phyloP scores from a whole-genome alignment of 2,797 vertebrate genomes.

The Clamator glandarius region DNA sequence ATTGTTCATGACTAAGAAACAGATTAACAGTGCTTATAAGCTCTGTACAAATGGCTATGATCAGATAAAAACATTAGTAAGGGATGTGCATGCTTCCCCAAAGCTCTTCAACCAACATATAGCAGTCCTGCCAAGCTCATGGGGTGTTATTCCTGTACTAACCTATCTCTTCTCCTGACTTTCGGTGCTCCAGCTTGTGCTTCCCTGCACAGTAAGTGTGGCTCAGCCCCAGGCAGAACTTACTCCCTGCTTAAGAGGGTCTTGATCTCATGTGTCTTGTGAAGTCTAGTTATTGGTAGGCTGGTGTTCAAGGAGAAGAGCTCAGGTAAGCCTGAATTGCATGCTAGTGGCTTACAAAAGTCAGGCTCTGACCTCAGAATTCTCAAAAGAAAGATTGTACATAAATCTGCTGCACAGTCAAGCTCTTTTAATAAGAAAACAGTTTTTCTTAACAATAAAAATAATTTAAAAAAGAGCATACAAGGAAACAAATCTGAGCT shows the following conservation, averaged over 20 bases:
- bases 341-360: background rate
- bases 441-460: background rate
- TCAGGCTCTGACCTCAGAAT: background rate
- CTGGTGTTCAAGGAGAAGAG: background rate
- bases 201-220: accelerated
- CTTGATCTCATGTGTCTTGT: background rate
- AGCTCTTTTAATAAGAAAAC: background rate
- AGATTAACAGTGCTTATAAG: background rate
- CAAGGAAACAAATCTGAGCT: background rate
- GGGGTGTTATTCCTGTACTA: background rate
- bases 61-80: background rate
- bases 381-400: background rate
- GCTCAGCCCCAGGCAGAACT: background rate
- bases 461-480: too few relatives aligned
- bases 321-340: background rate
- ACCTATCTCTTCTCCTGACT: background rate
- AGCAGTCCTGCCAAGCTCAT: accelerated
- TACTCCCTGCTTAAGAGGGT: background rate
- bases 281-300: background rate
- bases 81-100: background rate
- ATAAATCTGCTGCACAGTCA: background rate
- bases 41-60: background rate
- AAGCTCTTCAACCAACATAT: background rate
- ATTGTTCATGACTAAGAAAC: background rate
- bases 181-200: background rate